A percentile compares a stretch with the other conserved stretches of the same genome.
Evolutionary conservation across 23 tunicate species (phyloP).

Genomic region (Aplidium turbinatum): DNA sequence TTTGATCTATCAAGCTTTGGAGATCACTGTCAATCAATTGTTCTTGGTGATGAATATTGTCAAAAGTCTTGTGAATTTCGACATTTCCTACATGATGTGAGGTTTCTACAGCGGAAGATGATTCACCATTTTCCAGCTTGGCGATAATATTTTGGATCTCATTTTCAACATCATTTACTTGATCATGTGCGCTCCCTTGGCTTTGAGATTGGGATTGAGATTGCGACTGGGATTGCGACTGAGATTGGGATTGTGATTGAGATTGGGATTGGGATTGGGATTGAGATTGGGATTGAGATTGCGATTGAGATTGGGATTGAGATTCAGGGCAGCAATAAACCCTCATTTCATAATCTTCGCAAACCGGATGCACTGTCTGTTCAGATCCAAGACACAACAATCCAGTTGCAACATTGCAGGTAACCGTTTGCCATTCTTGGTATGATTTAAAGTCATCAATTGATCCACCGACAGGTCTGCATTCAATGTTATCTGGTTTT

Average conservation of each 20-base stretch:
- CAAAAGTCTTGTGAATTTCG: slow-evolving; percentile 10
- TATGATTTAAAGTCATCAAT: slow-evolving; percentile 42
- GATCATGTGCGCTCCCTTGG: slow-evolving; percentile 35
- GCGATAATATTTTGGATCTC: slow-evolving; percentile 58
- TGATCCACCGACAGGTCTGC: slow-evolving; percentile 54
- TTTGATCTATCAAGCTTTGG: slow-evolving; percentile 2
- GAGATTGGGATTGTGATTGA: too few relatives aligned
- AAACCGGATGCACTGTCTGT: slow-evolving; percentile 78
- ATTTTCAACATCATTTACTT: slow-evolving; percentile 47
- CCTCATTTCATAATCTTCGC: slow-evolving; percentile 78
- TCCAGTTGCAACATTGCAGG: slow-evolving; percentile 62
- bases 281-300: slow-evolving; percentile 17
- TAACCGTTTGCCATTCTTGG: slow-evolving; percentile 69
- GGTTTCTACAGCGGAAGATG: neutral
- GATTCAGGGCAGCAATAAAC: slow-evolving; percentile 61
- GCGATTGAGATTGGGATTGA: slow-evolving; percentile 6
- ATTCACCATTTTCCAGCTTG: slow-evolving; percentile 51
- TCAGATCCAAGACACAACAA: slow-evolving; percentile 52
- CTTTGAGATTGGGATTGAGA: slow-evolving; percentile 39
- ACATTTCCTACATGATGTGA: neutral
- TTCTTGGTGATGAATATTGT: slow-evolving; percentile 5
- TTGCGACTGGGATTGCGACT: too few relatives aligned
- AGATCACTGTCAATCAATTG: slow-evolving; percentile 21
- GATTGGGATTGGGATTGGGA: slow-evolving; percentile 37
- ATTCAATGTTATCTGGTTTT: slow-evolving; percentile 61